Conservation (phyloP, 2,797 vertebrate species). For the Limnodromus scolopaceus region DNA sequence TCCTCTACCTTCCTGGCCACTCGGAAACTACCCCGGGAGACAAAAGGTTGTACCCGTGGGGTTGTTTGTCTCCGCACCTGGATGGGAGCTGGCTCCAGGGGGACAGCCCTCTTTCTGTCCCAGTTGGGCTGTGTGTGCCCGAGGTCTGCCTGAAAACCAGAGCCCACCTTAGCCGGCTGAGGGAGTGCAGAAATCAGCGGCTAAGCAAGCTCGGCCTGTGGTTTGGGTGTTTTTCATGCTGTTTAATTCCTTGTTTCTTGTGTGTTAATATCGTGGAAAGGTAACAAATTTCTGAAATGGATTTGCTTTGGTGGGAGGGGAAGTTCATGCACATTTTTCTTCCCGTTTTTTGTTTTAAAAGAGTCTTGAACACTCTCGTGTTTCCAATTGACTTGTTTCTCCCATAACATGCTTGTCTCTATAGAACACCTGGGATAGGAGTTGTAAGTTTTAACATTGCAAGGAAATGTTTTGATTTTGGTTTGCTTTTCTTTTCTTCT, state of each 20-base stretch:
- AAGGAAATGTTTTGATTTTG: constrained; percentile 56
- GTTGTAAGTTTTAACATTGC: constrained; percentile 59
- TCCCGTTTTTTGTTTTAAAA: constrained; percentile 4
- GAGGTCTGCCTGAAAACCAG: neutral
- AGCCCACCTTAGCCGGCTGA: neutral
- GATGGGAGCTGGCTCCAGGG: neutral
- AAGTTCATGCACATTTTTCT: constrained; percentile 41
- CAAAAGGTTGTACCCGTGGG: neutral
- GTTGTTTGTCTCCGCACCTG: constrained; percentile 18
- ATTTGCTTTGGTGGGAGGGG: constrained; percentile 27
- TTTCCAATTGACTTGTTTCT: constrained; percentile 71
- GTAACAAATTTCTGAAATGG: constrained; percentile 13
- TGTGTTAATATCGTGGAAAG: constrained; percentile 54
- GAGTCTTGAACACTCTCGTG: constrained; percentile 59
- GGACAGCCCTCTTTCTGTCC: neutral
- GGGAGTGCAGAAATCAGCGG: neutral
- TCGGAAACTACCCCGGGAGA: constrained; percentile 25
- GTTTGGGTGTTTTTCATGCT: constrained; percentile 44
- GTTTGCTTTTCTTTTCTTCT: constrained; percentile 47
- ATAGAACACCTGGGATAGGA: constrained; percentile 63
- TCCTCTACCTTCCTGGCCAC: constrained; percentile 37
- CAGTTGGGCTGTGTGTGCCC: neutral
- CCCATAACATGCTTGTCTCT: constrained; percentile 68
- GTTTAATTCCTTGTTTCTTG: constrained; percentile 62
- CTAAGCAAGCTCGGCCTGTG: constrained; percentile 22